A percentile compares a stretch with the other conserved stretches of the same genome.
Conservation (phyloP, 2,797 vertebrate species). For the Oryzias dopingdopingensis region DNA sequence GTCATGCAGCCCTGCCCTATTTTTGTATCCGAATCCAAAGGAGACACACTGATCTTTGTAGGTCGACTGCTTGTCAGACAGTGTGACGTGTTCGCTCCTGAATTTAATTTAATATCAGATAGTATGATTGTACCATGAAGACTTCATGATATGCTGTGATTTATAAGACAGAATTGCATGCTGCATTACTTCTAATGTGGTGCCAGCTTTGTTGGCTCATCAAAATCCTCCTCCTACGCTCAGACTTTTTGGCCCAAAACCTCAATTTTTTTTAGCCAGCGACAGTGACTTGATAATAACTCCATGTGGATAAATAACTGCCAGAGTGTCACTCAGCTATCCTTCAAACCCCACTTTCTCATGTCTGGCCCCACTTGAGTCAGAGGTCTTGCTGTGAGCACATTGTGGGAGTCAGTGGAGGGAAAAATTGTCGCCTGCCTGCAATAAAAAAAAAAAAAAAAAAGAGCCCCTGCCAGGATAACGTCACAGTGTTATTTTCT, state of each 20-base stretch:
- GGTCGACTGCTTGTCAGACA: too few species aligned
- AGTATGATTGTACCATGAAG: neutral
- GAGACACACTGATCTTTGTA: too few species aligned
- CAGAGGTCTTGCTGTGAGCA: conserved; percentile 37
- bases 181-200: too few species aligned
- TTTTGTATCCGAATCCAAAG: too few species aligned
- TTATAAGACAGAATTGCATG: neutral
- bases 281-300: neutral
- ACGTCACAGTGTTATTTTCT: conserved; percentile 6
- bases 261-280: too few species aligned
- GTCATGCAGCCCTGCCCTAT: too few species aligned
- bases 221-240: neutral
- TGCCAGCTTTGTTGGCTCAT: too few species aligned
- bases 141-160: neutral
- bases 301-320: neutral
- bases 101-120: neutral
- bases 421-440: conserved; percentile 53
- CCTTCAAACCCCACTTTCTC: conserved; percentile 13
- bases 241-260: too few species aligned
- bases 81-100: too few species aligned
- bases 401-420: conserved; percentile 50
- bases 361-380: conserved; percentile 57
- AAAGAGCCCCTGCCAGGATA: conserved; percentile 36
- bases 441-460: conserved; percentile 39
- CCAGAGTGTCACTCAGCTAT: neutral